Percentiles rank a stretch among this genome's conserved stretches.
These are phyloP conservation scores for Periplaneta americana DNA, from an alignment of 1,140 invertebrate genomes.

Conservation along the genomic window DNA sequence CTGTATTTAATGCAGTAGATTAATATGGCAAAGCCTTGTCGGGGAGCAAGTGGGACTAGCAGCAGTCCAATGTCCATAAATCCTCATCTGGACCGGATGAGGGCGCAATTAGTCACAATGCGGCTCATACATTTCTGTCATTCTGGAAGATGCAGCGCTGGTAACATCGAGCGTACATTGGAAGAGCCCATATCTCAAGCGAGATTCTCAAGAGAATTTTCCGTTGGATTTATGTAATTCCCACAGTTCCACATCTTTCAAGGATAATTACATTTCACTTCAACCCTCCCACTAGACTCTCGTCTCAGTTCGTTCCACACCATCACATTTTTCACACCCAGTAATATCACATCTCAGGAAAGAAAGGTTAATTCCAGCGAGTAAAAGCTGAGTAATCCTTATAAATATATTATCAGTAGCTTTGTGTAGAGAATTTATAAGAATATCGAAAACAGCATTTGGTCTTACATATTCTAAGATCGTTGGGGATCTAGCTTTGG, in stretches of 20 bases:
- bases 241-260: neutral
- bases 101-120: too few relatives aligned
- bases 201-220: too few relatives aligned
- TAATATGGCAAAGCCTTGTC: too few relatives aligned
- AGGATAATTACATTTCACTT: neutral
- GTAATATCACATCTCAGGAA: neutral
- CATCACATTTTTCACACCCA: neutral
- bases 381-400: neutral
- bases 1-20: too few relatives aligned
- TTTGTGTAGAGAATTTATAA: neutral
- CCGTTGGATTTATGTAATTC: neutral
- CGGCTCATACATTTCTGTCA: neutral
- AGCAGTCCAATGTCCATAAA: too few relatives aligned
- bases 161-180: neutral
- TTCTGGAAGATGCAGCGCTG: neutral
- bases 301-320: too few relatives aligned
- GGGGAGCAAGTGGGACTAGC: too few relatives aligned
- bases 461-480: too few relatives aligned
- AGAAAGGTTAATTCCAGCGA: neutral
- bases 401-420: neutral
- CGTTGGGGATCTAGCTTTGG: too few relatives aligned
- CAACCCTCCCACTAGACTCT: neutral
- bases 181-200: neutral
- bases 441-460: too few relatives aligned
- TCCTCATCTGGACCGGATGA: too few relatives aligned